Evolutionary conservation across 92 coral and sea anemone species (phyloP).

Genomic region (Umimayanthus chanpuru): DNA sequence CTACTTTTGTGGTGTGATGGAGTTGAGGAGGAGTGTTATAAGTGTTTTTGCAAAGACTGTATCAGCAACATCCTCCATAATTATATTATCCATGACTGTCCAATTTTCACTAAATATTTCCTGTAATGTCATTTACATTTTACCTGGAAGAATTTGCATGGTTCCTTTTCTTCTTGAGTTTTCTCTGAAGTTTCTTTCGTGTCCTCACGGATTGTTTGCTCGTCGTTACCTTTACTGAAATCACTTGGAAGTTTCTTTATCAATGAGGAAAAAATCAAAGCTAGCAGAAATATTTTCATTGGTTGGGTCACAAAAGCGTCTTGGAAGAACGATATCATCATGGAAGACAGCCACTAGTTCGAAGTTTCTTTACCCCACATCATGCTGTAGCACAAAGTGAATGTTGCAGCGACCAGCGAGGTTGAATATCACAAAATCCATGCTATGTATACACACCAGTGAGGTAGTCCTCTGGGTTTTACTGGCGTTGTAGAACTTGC

Average conservation of each 20-base stretch:
- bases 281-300: slow-evolving; percentile 53
- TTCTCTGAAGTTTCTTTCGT: slow-evolving; percentile 6
- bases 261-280: slow-evolving; percentile 46
- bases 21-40: too few relatives aligned
- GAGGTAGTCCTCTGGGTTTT: slow-evolving; percentile 60
- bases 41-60: too few relatives aligned
- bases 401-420: slow-evolving; percentile 59
- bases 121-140: too few relatives aligned
- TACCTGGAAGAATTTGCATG: too few relatives aligned
- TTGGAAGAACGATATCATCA: slow-evolving; percentile 77
- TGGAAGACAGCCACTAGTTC: slow-evolving; percentile 74
- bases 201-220: neutral
- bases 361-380: slow-evolving; percentile 77
- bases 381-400: slow-evolving; percentile 85
- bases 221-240: slow-evolving; percentile 35
- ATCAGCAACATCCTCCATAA: too few relatives aligned
- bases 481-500: neutral
- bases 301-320: slow-evolving; percentile 80
- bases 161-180: neutral
- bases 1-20: too few relatives aligned
- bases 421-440: slow-evolving; percentile 59
- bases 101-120: too few relatives aligned
- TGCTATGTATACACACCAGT: slow-evolving; percentile 73
- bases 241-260: slow-evolving; percentile 58
- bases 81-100: too few relatives aligned